These are phyloP conservation scores for Pangasius mekongensis DNA, from an alignment of 2,797 vertebrate species.

Conservation along the genomic window DNA sequence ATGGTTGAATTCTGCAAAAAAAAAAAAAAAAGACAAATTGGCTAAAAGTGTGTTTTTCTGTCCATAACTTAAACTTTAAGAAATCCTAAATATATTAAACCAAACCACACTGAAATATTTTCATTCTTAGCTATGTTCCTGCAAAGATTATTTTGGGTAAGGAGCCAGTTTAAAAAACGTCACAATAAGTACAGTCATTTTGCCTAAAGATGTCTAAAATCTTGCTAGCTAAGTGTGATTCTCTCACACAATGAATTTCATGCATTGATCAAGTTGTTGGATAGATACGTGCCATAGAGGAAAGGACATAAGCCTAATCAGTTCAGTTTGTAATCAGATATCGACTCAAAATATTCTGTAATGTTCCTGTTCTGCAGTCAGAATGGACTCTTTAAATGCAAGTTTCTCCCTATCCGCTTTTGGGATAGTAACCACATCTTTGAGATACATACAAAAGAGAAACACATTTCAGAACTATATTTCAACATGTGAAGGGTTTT, in stretches of 20 bases:
- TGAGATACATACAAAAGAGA: not conserved
- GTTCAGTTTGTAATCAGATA: not conserved
- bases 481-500: not conserved
- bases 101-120: not conserved
- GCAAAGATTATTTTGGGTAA: not conserved
- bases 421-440: not conserved
- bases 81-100: not conserved
- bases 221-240: not conserved
- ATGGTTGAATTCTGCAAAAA: not conserved
- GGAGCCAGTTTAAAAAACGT: not conserved
- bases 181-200: not conserved
- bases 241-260: not conserved
- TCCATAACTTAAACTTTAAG: not conserved
- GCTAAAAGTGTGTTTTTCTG: not conserved
- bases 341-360: not conserved
- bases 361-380: not conserved
- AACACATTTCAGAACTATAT: not conserved
- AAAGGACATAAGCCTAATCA: not conserved
- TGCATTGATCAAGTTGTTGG: not conserved
- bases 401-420: not conserved
- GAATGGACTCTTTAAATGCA: not conserved
- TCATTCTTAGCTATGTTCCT: not conserved
- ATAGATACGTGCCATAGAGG: not conserved
- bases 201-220: not conserved
- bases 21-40: too few relatives aligned